Evolutionary conservation across 2,888 invertebrate species (phyloP).

Genomic region (Zygaena filipendulae): DNA sequence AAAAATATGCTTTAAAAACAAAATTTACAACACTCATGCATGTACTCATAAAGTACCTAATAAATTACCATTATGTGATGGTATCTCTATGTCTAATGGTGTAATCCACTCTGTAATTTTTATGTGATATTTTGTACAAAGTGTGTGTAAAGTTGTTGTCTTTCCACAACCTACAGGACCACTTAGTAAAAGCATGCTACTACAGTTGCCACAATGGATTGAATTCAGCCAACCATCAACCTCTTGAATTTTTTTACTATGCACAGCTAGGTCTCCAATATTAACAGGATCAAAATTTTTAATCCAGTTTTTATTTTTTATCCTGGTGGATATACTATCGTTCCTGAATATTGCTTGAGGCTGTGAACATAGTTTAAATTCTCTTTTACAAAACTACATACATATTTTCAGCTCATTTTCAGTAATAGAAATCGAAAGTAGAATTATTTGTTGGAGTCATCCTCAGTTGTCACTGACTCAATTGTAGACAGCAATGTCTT

Average conservation of each 20-base stretch:
- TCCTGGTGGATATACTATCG: no score
- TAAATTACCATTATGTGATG: slow-evolving; percentile 63
- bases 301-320: slow-evolving; percentile 64
- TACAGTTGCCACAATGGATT: slow-evolving; percentile 29
- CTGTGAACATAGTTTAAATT: neutral
- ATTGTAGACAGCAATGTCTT: no score
- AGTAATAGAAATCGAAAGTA: no score
- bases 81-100: slow-evolving; percentile 75
- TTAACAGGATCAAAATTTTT: slow-evolving; percentile 68
- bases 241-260: slow-evolving; percentile 79
- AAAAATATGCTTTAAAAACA: no score
- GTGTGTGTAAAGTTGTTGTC: slow-evolving; percentile 74
- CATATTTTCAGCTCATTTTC: no score
- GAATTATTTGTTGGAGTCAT: neutral
- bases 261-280: slow-evolving; percentile 75
- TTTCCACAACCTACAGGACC: slow-evolving; percentile 91
- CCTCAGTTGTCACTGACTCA: no score
- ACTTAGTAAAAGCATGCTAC: slow-evolving; percentile 74
- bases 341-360: slow-evolving; percentile 2
- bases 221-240: slow-evolving; percentile 74
- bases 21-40: no score
- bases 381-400: neutral
- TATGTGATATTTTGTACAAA: slow-evolving; percentile 72
- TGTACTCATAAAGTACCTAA: no score
- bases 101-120: slow-evolving; percentile 85